Base-by-base conservation (phyloP, 2,113 vertebrate species). In the Sterna hirundo region DNA sequence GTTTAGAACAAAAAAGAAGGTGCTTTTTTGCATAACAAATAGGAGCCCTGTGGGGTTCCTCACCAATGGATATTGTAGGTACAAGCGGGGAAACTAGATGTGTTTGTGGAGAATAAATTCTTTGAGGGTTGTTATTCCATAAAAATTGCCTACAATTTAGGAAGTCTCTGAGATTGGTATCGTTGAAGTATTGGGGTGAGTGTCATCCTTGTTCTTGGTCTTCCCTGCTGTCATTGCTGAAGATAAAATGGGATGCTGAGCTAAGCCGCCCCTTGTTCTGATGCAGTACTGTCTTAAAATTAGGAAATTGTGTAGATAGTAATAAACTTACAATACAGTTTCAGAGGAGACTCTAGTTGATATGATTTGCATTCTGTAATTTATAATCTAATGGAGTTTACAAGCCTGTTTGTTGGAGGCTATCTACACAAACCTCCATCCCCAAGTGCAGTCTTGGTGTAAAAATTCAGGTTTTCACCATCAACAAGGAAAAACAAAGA, bases 391-490 rank as follows among this genome's bases (percentile, higher is more conserved):
- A 44, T 29, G 27, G 49, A 61, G 49, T 0, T 57, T 40, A n/a
- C 23, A 47, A 72, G 34, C 36, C 13, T 21, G 0, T 74, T 47
- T 72, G 9, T 18, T 12, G 15, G 5, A 42, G 32, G 29, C 20
- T 64, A 0, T n/a, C 23, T 76, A 49, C 44, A 9, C 58, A 58
- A 21, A 60, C 18, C 42, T 76, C 29, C 0, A 0, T 55, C 36
- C 22, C 49, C 4, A 34, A 47, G 62, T 44, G 54, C 30, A 30
- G 8, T 52, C 13, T 57, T 23, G 21, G 13, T 40, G 51, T 23
- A 42, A 23, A 19, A 40, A 71, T 25, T 62, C 42, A 55, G 44
- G 8, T 61, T 46, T 78, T 76, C 34, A 15, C 36, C 46, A 18
- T 36, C 54, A 61, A 0, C 44, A 57, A 36, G 46, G 32, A 0